Evolutionary conservation across 1,140 invertebrate genomes (phyloP), one percentile per base, ranked within the genome.

Genomic region (Drosophila setifemur): DNA sequence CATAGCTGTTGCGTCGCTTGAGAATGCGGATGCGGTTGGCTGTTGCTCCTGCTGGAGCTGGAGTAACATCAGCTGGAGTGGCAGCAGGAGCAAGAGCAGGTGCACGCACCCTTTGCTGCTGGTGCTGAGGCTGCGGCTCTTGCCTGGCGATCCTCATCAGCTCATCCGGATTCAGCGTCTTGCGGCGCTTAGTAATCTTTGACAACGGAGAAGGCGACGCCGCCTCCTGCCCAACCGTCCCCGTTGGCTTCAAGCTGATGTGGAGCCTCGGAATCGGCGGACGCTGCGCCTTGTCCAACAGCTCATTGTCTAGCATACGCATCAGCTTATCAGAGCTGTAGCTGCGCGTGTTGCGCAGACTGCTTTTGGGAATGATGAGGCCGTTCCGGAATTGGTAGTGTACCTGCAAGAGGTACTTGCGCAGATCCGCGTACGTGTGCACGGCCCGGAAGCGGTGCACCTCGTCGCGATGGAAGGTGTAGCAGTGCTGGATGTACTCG

Each of bases 341-440:
- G 5, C n/a, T n/a, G n/a, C 48, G 55, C 1, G 79, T 85, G 4
- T 42, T 8, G 0, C 52, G 64, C 28, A 85, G 25, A 11, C 81
- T 79, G 43, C 47, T 79, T 40, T 86, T 86, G 28, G 50, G 79
- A 5, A 86, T 75, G 23, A 85, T 60, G 1, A 85, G 39, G 0
- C 79, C 79, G 16, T 86, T 85, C 6, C 67, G 64, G 12, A 85
- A 86, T 16, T 85, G 79, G 18, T 72, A 75, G n/a, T 63, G 39
- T 4, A 75, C 11, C 16, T 86, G 71, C n/a, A 55, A 14, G 2
- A 85, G 67, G 28, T 48, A 85, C 18, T 70, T 83, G 3, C 49
- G 55, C 4, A 86, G 21, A 3, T 74, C 39, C 0, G 1, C 4
- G 18, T 42, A 86, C 4, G 60, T 19, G 49, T 85, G 67, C 2